Percentiles rank a stretch among this genome's conserved stretches.
Evolutionary conservation across 2,888 invertebrate genomes (phyloP).

Genomic region (Coleophora flavipennella): DNA sequence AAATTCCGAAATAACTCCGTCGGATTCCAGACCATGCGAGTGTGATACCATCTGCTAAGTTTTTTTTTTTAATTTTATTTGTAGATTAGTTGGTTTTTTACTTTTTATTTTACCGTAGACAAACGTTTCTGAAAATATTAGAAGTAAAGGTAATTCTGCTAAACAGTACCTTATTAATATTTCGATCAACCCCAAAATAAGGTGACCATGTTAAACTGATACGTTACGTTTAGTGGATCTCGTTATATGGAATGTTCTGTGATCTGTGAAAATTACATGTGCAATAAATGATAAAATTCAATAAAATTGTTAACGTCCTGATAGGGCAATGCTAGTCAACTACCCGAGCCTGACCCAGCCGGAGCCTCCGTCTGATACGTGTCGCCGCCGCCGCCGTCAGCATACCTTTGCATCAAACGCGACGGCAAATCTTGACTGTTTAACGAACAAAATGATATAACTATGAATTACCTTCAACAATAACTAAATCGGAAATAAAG

Average conservation of each 20-base stretch:
- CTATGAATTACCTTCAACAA: constrained; percentile 20
- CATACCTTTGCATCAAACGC: constrained; percentile 13
- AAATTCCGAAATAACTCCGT: too few species aligned
- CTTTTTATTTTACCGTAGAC: constrained; percentile 16
- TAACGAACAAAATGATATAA: constrained; percentile 29
- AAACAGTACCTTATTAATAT: too few species aligned
- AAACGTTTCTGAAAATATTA: too few species aligned
- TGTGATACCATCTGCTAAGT: too few species aligned
- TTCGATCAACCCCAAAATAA: neutral
- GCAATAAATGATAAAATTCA: constrained; percentile 40
- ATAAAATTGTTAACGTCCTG: constrained; percentile 22
- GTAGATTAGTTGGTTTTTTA: constrained; percentile 11
- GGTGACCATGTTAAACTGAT: too few species aligned
- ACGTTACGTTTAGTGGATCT: constrained; percentile 32
- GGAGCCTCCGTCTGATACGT: constrained; percentile 35
- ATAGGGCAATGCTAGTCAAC: constrained; percentile 38
- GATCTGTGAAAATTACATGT: constrained; percentile 49
- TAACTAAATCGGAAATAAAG: constrained; percentile 30
- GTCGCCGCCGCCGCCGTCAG: constrained; percentile 23
- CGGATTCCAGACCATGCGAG: too few species aligned
- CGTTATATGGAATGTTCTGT: constrained; percentile 49
- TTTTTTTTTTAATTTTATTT: too few species aligned
- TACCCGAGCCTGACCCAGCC: constrained; percentile 27
- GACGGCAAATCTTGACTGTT: constrained; percentile 14
- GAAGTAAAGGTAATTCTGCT: too few species aligned